These are phyloP conservation scores for Petaurus breviceps DNA, from an alignment of 2,113 vertebrate species.

Conservation along the genomic window DNA sequence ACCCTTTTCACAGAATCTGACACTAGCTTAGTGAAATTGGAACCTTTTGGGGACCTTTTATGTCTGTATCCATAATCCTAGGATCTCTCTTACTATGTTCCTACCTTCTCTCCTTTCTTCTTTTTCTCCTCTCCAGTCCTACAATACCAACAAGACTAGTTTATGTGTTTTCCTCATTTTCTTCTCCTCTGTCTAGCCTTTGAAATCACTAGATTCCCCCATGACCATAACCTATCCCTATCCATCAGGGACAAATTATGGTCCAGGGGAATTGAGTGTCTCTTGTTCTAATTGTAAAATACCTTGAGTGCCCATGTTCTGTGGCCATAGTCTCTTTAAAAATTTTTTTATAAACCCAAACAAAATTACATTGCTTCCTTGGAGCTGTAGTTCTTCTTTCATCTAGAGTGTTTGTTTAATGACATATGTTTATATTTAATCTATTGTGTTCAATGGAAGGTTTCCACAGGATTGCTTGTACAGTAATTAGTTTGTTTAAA, in stretches of 20 bases:
- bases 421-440: background rate
- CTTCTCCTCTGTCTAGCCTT: background rate
- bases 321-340: background rate
- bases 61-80: background rate
- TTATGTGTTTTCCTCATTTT: background rate
- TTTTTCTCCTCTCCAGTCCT: background rate
- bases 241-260: too few species aligned
- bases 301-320: background rate
- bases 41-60: background rate
- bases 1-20: background rate
- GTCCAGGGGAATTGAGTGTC: too few species aligned
- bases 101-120: background rate
- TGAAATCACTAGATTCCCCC: too few species aligned
- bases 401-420: conserved; percentile 37
- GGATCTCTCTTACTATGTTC: background rate
- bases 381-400: background rate
- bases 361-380: conserved; percentile 7
- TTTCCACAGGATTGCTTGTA: conserved; percentile 2
- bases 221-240: too few species aligned
- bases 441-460: conserved; percentile 34
- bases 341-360: too few species aligned
- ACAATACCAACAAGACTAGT: background rate
- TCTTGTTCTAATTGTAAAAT: background rate
- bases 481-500: conserved; percentile 63
- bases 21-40: background rate